These are phyloP conservation scores for Gallinago paraguaiae DNA, from an alignment of 2,113 vertebrate genomes.

Conservation along the genomic window DNA sequence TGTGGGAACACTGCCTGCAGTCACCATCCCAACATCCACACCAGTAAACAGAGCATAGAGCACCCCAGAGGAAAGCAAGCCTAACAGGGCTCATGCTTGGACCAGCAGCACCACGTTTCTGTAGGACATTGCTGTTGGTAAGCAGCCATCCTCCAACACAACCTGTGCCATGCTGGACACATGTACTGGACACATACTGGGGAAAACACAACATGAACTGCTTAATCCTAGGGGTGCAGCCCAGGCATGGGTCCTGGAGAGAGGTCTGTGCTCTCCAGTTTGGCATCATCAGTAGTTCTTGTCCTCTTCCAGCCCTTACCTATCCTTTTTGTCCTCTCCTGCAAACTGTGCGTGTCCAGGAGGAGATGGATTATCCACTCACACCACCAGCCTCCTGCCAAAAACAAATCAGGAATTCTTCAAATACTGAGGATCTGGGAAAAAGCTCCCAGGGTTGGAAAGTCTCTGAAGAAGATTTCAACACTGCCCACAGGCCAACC, in stretches of 20 bases:
- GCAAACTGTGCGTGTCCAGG: background rate
- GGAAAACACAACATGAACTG: background rate
- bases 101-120: background rate
- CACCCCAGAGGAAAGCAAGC: background rate
- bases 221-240: background rate
- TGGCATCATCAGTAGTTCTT: background rate
- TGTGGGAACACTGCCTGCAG: background rate
- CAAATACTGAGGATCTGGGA: background rate
- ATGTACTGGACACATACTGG: background rate
- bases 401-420: background rate
- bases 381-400: background rate
- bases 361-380: background rate
- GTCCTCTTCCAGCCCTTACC: background rate
- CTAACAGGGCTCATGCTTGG: fast-evolving
- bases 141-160: background rate
- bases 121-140: background rate
- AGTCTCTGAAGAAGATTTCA: background rate
- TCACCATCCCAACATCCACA: background rate
- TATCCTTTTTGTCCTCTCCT: background rate
- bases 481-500: background rate
- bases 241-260: background rate
- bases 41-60: background rate
- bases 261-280: background rate
- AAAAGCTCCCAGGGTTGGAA: background rate
- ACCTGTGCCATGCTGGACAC: background rate